These are phyloP conservation scores for Apolygus lucorum DNA, from an alignment of 1,140 invertebrate species.

Conservation along the genomic window DNA sequence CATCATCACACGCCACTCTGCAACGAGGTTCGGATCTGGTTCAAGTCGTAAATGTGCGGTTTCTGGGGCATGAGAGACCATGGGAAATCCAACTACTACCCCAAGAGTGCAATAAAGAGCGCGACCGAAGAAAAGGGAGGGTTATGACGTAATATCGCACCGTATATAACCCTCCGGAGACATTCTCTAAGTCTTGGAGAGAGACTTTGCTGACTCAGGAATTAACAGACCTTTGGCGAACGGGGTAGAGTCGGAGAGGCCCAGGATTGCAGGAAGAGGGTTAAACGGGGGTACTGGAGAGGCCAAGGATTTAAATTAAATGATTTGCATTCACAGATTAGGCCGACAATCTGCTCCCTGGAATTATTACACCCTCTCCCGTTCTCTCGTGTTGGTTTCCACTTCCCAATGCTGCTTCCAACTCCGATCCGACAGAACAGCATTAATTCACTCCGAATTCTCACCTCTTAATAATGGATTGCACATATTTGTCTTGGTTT, in stretches of 20 bases:
- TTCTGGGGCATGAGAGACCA: not conserved
- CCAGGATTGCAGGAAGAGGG: not conserved
- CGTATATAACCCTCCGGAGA: constrained; percentile 7
- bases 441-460: not conserved
- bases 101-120: not conserved
- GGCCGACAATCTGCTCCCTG: constrained; percentile 8
- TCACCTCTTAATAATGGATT: no score
- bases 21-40: no score
- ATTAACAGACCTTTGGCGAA: not conserved
- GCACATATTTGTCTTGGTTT: no score
- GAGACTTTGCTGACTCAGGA: constrained; percentile 11
- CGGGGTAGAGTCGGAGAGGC: not conserved
- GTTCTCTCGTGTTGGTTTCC: not conserved
- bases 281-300: not conserved
- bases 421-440: not conserved
- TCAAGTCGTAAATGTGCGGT: constrained; percentile 12
- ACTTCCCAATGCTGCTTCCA: not conserved
- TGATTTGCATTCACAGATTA: constrained; percentile 15
- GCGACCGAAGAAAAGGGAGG: not conserved
- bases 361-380: not conserved
- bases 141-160: constrained; percentile 10
- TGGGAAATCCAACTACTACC: not conserved
- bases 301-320: constrained; percentile 11
- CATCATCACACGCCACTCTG: no score
- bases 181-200: not conserved